phyloP scores from a whole-genome alignment of 2,797 vertebrate species.

The Botia almorhae region DNA sequence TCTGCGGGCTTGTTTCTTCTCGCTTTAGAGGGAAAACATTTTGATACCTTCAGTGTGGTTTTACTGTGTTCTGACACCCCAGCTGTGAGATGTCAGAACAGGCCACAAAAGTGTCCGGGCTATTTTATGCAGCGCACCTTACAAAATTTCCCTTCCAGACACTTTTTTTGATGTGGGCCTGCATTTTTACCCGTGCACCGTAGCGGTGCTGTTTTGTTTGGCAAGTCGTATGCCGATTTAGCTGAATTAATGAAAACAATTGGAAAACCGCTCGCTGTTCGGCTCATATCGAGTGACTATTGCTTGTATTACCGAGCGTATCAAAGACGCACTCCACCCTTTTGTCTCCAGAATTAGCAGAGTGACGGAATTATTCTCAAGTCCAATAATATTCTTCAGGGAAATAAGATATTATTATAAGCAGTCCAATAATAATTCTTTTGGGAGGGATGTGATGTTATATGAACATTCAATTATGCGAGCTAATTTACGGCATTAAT shows the following conservation, averaged over 20 bases:
- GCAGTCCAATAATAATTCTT: conserved; percentile 48
- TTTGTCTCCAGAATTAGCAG: conserved; percentile 59
- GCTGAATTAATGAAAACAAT: background rate
- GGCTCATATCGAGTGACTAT: conserved; percentile 3
- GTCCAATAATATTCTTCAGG: conserved; percentile 57
- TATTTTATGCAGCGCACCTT: conserved; percentile 70
- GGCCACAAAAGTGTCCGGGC: conserved; percentile 60
- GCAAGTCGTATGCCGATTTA: background rate
- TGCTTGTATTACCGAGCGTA: conserved; percentile 40
- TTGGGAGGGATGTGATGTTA: conserved; percentile 55
- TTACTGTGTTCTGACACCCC: conserved; percentile 76
- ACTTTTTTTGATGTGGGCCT: conserved; percentile 7
- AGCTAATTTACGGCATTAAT: conserved; percentile 60
- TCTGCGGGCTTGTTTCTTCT: conserved; percentile 72
- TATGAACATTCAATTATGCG: conserved; percentile 60
- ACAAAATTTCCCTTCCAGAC: conserved; percentile 60
- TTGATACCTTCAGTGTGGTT: conserved; percentile 65
- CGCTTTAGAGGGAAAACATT: conserved; percentile 76
- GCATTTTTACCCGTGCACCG: background rate
- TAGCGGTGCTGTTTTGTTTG: background rate
- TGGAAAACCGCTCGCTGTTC: background rate
- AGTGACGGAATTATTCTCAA: conserved; percentile 57
- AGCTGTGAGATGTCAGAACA: conserved; percentile 76
- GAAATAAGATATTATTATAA: conserved; percentile 60
- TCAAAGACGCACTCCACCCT: conserved; percentile 46